Evolutionary conservation across 2,888 invertebrate species (phyloP), one percentile per base, ranked within the genome.

Genomic region (Pseudococcus jackbeardsleyi): DNA sequence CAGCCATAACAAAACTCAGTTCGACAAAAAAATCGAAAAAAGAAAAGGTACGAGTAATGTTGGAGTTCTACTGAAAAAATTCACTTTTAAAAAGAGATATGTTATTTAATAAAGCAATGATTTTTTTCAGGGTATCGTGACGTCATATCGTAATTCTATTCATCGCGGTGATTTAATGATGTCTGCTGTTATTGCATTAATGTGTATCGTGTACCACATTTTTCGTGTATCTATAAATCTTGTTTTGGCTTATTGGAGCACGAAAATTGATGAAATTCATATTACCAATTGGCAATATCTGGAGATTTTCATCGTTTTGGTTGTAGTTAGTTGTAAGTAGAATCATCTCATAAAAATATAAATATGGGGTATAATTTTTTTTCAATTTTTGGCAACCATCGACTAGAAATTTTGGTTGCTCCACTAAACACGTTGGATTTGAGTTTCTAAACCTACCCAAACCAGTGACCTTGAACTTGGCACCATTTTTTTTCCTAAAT

Each of bases 111-210:
- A 19, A 1, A 7, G n/a, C 4, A n/a, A n/a, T 68, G 9, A 26
- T 68, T 68, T 68, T 68, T 22, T 68, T 59, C n/a, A 68, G 68
- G 26, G 68, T 8, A 68, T 68, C 26, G 15, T 68, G 26, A 68
- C 11, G 12, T 8, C 26, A 15, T 68, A 68, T 12, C 9, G 26
- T 12, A 11, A 26, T 26, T 12, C 22, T 26, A 12, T 68, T 68
- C 68, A 26, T 68, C 68, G 26, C 26, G n/a, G 68, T 26, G 68
- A 68, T 68, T 68, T 68, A 68, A 12, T 68, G 26, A 68, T 68
- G n/a, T 26, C 68, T 68, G 26, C 26, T 26, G 22, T 26, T 7
- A 68, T 26, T 9, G n/a, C 19, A 68, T 1, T 68, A 8, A 68
- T 68, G 68, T 68, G 26, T 26, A 68, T 68, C 11, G 22, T 26